Base-by-base conservation (phyloP, 2,888 invertebrate genomes). In the Euzetes globulus region DNA sequence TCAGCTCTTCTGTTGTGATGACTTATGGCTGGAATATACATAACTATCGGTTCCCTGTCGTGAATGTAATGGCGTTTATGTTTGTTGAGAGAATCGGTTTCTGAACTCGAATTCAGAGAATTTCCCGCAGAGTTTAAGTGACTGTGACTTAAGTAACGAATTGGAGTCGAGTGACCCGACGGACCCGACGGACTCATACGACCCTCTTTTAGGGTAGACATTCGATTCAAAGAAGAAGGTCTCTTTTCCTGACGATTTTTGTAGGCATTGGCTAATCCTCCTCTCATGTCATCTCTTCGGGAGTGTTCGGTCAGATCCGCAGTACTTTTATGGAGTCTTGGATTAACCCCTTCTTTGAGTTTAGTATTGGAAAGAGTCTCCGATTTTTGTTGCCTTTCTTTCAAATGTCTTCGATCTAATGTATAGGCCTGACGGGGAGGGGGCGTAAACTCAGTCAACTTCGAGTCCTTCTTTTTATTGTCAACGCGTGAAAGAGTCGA, bases 181-280 rank as follows among this genome's bases (percentile, higher is more conserved):
- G 60, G 19, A 7, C 19, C 22, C 55, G 37, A 19, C 11, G 60
- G 73, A 72, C 60, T 72, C 27, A 37, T n/a, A 5, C 37, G 71
- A 5, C 22, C 74, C 19, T 71, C 74, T 45, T 7, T 74, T 72
- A 73, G 72, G 71, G 63, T 75, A 74, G 60, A 72, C 75, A 27
- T 75, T 27, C 76, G 65, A 29, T 68, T 76, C 17, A 76, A 41
- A 7, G 76, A 76, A 27, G 75, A 75, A 3, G 75, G 19, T 52
- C 76, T 68, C 22, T 60, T 73, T 9, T 72, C 75, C 75, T 78
- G 78, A 29, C 79, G 72, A 11, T 77, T 77, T 45, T 77, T 76
- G 65, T 79, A 79, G 11, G 79, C 78, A 15, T 78, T 78, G 22
- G 79, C 78, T 13, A 79, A 70, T 1, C 79, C 79, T 27, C 79